These are phyloP conservation scores for Homarus gammarus DNA, from an alignment of 2,888 invertebrate species.

Conservation along the genomic window DNA sequence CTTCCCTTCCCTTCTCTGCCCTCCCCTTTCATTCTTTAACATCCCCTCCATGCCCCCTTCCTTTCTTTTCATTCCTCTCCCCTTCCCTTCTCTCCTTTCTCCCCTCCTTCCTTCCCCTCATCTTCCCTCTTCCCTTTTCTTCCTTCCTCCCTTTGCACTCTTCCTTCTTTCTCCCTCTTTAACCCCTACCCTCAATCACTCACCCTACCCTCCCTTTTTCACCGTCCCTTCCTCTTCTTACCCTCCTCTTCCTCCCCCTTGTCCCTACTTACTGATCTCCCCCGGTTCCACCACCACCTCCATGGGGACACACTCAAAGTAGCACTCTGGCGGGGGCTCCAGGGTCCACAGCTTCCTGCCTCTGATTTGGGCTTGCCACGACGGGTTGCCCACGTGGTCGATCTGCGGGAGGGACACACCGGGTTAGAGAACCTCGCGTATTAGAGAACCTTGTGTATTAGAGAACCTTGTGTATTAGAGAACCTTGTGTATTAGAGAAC, in stretches of 20 bases:
- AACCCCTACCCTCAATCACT: background rate
- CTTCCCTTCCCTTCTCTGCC: no score
- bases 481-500: no score
- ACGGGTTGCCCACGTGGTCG: constrained; percentile 94
- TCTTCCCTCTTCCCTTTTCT: background rate
- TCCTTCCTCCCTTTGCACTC: background rate
- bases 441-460: no score
- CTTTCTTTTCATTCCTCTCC: no score
- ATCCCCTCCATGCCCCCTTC: no score
- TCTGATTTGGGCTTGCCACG: constrained; percentile 96
- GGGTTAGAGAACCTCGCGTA: background rate
- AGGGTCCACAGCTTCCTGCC: constrained; percentile 94
- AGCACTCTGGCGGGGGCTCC: constrained; percentile 95
- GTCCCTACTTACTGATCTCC: constrained; percentile 88
- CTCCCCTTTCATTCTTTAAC: no score
- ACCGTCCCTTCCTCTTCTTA: background rate
- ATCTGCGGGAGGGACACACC: constrained; percentile 84
- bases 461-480: no score
- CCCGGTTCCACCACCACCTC: constrained; percentile 89
- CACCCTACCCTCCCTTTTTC: no score
- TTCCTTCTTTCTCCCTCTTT: no score
- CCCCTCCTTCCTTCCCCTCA: background rate
- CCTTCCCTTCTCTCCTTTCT: no score
- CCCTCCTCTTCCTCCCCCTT: background rate
- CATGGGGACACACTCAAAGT: constrained; percentile 85